phyloP scores from a whole-genome alignment of 2,113 vertebrate species.

The Oncorhynchus masou region DNA sequence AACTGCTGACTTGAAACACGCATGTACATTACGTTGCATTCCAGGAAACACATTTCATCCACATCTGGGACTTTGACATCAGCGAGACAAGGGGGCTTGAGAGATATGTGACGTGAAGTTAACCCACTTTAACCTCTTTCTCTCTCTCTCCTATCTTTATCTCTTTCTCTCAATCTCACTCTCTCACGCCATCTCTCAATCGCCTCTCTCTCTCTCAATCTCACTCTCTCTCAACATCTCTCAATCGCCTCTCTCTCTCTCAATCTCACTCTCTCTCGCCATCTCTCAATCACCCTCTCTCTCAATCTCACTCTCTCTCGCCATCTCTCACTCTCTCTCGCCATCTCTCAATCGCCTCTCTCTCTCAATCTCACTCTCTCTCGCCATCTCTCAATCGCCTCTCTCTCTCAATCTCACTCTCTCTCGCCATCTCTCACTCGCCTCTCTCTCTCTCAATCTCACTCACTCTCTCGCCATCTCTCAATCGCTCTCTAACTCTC shows the following conservation, averaged over 20 bases:
- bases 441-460: constrained; percentile 2
- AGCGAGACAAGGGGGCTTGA: constrained; percentile 64
- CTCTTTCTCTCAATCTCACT: background rate
- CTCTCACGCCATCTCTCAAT: background rate
- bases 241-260: no score
- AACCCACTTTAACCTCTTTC: constrained; percentile 64
- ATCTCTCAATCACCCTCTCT: background rate
- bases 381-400: no score
- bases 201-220: constrained; percentile 30
- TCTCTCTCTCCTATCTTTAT: constrained; percentile 2
- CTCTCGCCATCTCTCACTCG: no score
- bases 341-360: no score
- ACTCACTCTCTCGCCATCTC: constrained; percentile 28
- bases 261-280: no score
- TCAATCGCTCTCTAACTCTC: no score
- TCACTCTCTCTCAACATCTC: no score
- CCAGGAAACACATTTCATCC: constrained; percentile 31
- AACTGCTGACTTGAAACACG: background rate
- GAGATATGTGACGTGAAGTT: constrained; percentile 69
- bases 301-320: constrained; percentile 27
- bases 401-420: no score
- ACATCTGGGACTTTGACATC: constrained; percentile 68
- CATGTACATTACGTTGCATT: background rate
- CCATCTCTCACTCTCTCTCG: constrained; percentile 2
- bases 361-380: no score